A percentile compares a stretch with the other conserved stretches of the same genome.
These are phyloP conservation scores for Synaphobranchus kaupii DNA, from an alignment of 2,797 vertebrate genomes.

Conservation along the genomic window DNA sequence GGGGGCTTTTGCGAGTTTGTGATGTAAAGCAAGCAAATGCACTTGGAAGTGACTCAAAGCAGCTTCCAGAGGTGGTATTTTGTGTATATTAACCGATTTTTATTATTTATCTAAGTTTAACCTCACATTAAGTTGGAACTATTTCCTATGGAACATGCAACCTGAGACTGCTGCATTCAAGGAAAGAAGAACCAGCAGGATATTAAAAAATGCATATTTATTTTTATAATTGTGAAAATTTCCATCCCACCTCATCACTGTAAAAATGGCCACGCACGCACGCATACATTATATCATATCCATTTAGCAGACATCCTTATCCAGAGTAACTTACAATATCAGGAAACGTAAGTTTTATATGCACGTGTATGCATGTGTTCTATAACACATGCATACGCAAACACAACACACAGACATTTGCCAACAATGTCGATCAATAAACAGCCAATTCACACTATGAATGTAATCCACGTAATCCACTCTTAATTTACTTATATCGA, in stretches of 20 bases:
- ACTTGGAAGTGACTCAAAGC: neutral
- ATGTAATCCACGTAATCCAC: neutral
- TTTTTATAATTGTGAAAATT: too few relatives aligned
- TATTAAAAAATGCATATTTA: too few relatives aligned
- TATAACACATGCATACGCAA: neutral
- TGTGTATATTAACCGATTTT: neutral
- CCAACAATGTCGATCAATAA: neutral
- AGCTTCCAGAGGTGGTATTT: too few relatives aligned
- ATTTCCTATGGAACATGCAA: neutral
- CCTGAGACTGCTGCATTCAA: neutral
- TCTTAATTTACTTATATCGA: neutral
- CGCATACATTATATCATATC: neutral
- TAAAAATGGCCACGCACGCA: neutral
- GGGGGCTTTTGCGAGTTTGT: neutral
- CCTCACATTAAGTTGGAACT: neutral
- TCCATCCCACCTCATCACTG: too few relatives aligned
- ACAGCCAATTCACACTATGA: constrained; percentile 80
- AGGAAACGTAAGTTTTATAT: too few relatives aligned
- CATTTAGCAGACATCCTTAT: too few relatives aligned
- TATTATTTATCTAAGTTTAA: neutral
- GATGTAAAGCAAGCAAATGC: neutral
- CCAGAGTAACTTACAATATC: too few relatives aligned
- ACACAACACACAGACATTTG: neutral
- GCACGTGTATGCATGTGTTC: too few relatives aligned
- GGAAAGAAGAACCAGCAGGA: too few relatives aligned